Base-by-base conservation (phyloP, 2,797 vertebrate genomes). In the Xiphorhynchus erythropygius region DNA sequence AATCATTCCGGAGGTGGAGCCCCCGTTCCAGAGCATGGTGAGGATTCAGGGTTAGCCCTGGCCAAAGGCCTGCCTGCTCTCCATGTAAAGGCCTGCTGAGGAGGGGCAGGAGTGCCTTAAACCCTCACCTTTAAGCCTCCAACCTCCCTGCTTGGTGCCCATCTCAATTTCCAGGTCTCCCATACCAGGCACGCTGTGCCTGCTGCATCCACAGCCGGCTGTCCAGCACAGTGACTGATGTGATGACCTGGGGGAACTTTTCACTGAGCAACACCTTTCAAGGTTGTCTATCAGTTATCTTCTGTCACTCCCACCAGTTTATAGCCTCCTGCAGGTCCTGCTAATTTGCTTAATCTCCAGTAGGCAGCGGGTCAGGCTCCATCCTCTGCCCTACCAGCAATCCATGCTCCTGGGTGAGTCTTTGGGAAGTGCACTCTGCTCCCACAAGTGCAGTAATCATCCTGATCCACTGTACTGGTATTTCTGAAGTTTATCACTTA, bases 121-220 rank as follows among this genome's bases (percentile, higher is more conserved):
- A 41, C 11, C 10, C 22, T 56, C 52, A 11, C 41, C 30, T 79
- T 39, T 7, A 56, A 74, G 79, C 50, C 44, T 3, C 8, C 27
- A 19, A 0, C 4, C 28, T 18, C 19, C 49, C 60, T 53, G 53
- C 11, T 1, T 30, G 53, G 30, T 33, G n/a, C 41, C 67, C 35
- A 19, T 3, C 39, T 33, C 41, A 53, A 30, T 25, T 41, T 7
- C 60, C 65, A 86, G 74, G 25, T 44, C 35, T 44, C 53, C 65
- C 18, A 10, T 1, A 16, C 8, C n/a, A 37, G 0, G 0, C 5
- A 5, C 0, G 11, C 68, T 44, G 56, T 0, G 1, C 53, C 65
- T 52, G 49, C n/a, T 9, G 65, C 52, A 53, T 2, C 56, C 23
- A 1, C 14, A 39, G 56, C 71, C 3, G 13, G 10, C 32, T 42